Conservation (phyloP, 2,113 vertebrate genomes). For the Corapipo altera region DNA sequence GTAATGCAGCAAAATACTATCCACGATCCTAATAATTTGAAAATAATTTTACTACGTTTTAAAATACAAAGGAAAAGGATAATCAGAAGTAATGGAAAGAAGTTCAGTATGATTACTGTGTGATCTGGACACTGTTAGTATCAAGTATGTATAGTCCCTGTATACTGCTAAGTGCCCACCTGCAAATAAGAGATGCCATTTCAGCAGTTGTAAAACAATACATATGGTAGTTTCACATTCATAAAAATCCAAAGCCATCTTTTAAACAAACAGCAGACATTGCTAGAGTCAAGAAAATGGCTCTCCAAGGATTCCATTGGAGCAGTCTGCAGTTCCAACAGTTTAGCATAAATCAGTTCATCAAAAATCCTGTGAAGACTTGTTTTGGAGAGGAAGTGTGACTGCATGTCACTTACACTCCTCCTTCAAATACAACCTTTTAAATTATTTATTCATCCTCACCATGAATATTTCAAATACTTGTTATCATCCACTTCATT, state of each 20-base stretch:
- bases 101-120: background rate
- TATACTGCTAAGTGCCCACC: conserved; percentile 15
- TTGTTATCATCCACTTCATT: background rate
- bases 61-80: background rate
- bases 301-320: conserved; percentile 3
- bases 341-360: conserved; percentile 30
- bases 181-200: conserved; percentile 18
- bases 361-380: conserved; percentile 30
- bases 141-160: background rate
- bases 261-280: conserved; percentile 50
- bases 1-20: background rate
- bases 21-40: background rate
- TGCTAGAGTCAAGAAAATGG: conserved; percentile 9
- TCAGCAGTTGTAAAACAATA: background rate
- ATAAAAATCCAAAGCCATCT: conserved; percentile 23
- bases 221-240: background rate
- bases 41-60: background rate
- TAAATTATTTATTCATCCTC: background rate
- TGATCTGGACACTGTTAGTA: conserved; percentile 17
- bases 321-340: background rate
- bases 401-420: background rate
- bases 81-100: background rate
- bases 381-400: conserved; percentile 3
- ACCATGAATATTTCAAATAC: background rate
- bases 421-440: background rate